These are phyloP conservation scores for Thysanoteuthis rhombus DNA, from an alignment of 2,888 invertebrate species.

Conservation along the genomic window DNA sequence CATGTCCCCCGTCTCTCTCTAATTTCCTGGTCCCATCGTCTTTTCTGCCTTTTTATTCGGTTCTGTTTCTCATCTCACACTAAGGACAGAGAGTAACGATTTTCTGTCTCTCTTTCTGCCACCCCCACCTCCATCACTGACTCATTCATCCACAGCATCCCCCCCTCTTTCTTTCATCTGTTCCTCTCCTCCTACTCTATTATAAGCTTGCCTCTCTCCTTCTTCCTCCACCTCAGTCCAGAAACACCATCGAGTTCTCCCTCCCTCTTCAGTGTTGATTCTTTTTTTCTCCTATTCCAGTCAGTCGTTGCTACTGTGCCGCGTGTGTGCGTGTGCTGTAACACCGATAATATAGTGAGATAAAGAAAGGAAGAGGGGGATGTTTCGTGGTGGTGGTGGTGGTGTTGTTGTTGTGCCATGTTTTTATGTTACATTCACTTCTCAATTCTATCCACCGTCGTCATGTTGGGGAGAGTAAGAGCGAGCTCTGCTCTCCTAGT, in stretches of 20 bases:
- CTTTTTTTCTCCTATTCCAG: not conserved
- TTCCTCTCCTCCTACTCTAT: not conserved
- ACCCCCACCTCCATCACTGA: not conserved
- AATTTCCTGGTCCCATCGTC: too few species aligned
- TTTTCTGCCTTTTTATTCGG: too few species aligned
- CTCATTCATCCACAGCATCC: not conserved
- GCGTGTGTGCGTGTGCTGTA: not conserved
- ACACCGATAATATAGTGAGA: not conserved
- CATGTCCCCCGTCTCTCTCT: too few species aligned
- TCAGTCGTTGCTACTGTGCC: not conserved
- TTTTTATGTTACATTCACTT: not conserved
- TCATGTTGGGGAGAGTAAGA: not conserved
- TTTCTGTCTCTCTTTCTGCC: not conserved
- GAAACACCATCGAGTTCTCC: not conserved
- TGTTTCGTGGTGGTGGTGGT: not conserved
- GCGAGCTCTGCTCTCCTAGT: not conserved
- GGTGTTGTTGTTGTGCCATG: not conserved
- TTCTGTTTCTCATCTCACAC: too few species aligned
- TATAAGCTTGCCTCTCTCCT: not conserved
- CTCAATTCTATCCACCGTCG: too few species aligned
- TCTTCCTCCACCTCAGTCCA: not conserved
- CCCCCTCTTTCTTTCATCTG: not conserved
- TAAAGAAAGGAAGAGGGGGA: not conserved
- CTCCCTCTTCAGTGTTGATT: not conserved
- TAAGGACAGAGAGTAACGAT: not conserved